Evolutionary conservation across 2,888 invertebrate species (phyloP).

Genomic region (Heliconius hortense): DNA sequence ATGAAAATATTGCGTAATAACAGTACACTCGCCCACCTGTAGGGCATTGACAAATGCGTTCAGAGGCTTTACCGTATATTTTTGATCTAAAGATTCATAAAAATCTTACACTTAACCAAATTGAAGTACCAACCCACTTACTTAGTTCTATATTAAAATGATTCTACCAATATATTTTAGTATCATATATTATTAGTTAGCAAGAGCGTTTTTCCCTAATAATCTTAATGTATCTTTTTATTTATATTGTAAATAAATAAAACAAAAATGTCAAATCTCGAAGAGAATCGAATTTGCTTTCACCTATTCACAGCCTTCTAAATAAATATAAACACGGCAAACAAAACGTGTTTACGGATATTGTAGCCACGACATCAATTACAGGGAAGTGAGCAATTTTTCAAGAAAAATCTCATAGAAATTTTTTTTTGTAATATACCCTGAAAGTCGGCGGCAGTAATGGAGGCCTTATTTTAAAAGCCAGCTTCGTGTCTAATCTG

Average conservation of each 20-base stretch:
- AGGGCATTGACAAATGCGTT: conserved; percentile 72
- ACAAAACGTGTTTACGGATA: conserved; percentile 59
- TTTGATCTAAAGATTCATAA: conserved; percentile 20
- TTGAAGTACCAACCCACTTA: not conserved
- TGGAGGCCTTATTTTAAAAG: conserved; percentile 31
- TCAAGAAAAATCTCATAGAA: conserved; percentile 16
- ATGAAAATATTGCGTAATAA: conserved; percentile 71
- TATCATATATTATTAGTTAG: not conserved
- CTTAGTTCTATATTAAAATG: not conserved
- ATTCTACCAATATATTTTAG: not conserved
- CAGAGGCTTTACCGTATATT: conserved; percentile 49
- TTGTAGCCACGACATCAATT: conserved; percentile 61
- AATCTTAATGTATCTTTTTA: no score
- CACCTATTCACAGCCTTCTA: not conserved
- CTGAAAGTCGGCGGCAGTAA: conserved; percentile 23
- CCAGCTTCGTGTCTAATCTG: conserved; percentile 33
- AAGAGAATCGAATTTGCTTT: not conserved
- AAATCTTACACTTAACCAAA: not conserved
- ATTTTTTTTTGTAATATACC: conserved; percentile 22
- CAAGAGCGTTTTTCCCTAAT: not conserved
- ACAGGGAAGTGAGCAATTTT: conserved; percentile 34
- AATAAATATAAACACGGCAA: not conserved
- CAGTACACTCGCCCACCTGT: conserved; percentile 67
- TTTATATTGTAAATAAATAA: no score
- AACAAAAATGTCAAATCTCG: not conserved